phyloP scores from a whole-genome alignment of 1,140 invertebrate species.

The Chlorops oryzae region DNA sequence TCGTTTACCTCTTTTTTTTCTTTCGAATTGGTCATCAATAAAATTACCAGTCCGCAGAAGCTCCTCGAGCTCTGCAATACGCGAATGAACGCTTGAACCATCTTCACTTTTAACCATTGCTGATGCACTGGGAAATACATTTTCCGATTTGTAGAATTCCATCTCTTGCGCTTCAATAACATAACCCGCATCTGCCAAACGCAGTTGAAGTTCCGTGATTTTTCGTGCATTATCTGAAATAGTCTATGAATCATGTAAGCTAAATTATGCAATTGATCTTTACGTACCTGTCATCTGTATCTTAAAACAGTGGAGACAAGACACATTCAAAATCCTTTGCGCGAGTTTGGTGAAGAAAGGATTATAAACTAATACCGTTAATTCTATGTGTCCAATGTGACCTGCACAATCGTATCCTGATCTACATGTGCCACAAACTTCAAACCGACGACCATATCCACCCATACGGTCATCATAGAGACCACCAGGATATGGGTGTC shows the following conservation, averaged over 20 bases:
- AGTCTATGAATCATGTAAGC: neutral
- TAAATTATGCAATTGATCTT: neutral
- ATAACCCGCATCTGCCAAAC: conserved; percentile 68
- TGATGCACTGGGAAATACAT: conserved; percentile 35
- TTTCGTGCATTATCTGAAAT: conserved; percentile 55
- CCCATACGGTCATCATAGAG: conserved; percentile 80
- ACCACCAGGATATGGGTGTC: conserved; percentile 74
- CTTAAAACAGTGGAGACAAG: conserved; percentile 65
- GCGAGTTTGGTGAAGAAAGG: conserved; percentile 80
- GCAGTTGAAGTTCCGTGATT: conserved; percentile 66
- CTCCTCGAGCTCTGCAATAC: conserved; percentile 30
- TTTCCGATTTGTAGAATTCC: conserved; percentile 52
- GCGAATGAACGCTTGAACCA: conserved; percentile 35
- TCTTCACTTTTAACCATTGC: conserved; percentile 30
- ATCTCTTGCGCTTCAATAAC: conserved; percentile 65
- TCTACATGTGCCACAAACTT: conserved; percentile 78
- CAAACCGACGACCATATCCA: conserved; percentile 54
- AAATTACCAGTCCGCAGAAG: conserved; percentile 27
- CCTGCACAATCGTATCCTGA: conserved; percentile 71
- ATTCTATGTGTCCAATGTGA: conserved; percentile 90
- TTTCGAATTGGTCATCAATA: no score
- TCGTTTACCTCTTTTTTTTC: conserved; percentile 1
- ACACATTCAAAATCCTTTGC: conserved; percentile 59
- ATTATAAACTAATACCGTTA: conserved; percentile 89
- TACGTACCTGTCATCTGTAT: conserved; percentile 62